These are phyloP conservation scores for Dryoscopus gambensis DNA, from an alignment of 2,113 vertebrate genomes.

Conservation along the genomic window DNA sequence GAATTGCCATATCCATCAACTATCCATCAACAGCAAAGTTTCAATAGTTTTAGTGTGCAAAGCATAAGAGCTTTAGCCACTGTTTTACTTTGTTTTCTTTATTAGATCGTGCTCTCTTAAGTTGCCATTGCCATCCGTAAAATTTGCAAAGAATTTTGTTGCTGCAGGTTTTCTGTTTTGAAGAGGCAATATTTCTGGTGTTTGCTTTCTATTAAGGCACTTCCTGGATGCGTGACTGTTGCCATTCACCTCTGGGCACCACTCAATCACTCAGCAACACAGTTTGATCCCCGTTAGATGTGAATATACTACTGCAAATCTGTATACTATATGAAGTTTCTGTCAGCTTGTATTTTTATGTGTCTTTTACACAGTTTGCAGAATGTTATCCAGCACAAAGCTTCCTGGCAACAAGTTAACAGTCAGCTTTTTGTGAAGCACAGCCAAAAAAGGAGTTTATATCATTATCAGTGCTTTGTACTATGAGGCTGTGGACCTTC, in stretches of 20 bases:
- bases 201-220: background rate
- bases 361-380: background rate
- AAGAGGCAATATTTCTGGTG: background rate
- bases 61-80: background rate
- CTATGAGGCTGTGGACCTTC: background rate
- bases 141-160: background rate
- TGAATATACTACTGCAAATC: background rate
- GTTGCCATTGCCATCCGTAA: background rate
- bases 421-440: background rate
- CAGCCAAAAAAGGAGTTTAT: background rate
- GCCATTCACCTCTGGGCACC: background rate
- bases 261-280: background rate
- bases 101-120: background rate
- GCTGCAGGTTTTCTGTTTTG: background rate
- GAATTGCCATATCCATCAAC: background rate
- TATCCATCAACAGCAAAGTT: background rate
- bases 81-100: background rate
- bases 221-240: background rate
- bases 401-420: background rate
- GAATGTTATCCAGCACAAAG: background rate
- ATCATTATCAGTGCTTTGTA: background rate
- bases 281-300: background rate
- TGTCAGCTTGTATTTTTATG: background rate
- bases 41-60: background rate
- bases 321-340: background rate